Evolutionary conservation across 2,888 invertebrate genomes (phyloP), one percentile per base, ranked within the genome.

Genomic region (Biston stratarius): DNA sequence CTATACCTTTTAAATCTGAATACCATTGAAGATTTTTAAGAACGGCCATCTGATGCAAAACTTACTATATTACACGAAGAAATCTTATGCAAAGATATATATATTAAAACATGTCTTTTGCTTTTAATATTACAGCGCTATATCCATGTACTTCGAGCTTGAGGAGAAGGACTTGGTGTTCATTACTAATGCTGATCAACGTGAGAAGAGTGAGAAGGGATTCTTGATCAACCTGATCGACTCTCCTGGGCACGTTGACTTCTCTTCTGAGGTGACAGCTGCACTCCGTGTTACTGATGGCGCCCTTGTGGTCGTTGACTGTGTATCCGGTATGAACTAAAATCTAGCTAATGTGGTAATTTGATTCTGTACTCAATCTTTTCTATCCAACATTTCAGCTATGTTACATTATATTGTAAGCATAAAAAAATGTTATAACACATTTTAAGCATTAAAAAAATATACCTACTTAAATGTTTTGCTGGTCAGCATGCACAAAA

Each of bases 181-280:
- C 95, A 99, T 99, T 89, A 98, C 96, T 78, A 97, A 96, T 83
- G 95, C 96, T 51, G 98, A 98, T 92, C 98, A 99, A 92, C 96
- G 98, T 85, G 98, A 99, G 85, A 97, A 97, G 94, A 96, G 95
- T 42, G 96, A 96, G 79, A 97, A 97, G 92, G 99, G 99, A 94
- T 99, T 99, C 96, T 97, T 99, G 94, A 99, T 99, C 95, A 99
- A 99, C 94, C 95, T 99, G 94, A 99, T 99, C 82, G 99, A 99
- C 94, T 99, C 99, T 24, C 99, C 99, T 78, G 99, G 99, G 77
- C 99, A 99, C 97, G 99, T 99, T 86, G 99, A 99, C 94, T 99
- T 99, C 95, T 99, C 99, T 5, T 99, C 99, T 76, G 99, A 99
- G 95, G 99, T 99, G 77, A 99, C 99, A 63, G 99, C 99, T 83